Percentiles rank a stretch among this genome's conserved stretches.
These are phyloP conservation scores for Drosophila lacertosa DNA, from an alignment of 1,140 invertebrate species.

Conservation along the genomic window DNA sequence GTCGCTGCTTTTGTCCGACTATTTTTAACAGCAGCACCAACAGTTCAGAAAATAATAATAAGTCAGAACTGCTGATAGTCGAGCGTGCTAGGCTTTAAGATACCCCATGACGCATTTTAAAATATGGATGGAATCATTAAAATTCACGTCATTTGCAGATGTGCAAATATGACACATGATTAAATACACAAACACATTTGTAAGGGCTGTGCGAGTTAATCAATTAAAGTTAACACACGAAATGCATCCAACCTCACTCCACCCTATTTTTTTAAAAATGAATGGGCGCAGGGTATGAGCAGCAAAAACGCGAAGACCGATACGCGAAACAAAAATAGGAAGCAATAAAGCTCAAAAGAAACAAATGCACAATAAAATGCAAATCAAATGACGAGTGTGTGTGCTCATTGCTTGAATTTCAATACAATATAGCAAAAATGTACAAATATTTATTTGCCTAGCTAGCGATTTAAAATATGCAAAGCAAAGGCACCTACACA, in stretches of 20 bases:
- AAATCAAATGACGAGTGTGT: slow-evolving; percentile 43
- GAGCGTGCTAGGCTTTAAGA: neutral
- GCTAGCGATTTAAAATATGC: slow-evolving; percentile 30
- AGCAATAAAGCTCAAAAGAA: slow-evolving; percentile 54
- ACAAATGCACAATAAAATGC: slow-evolving; percentile 68
- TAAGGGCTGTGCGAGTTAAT: too few species aligned
- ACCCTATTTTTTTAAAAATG: too few species aligned
- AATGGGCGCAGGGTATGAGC: too few species aligned
- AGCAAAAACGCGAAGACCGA: slow-evolving; percentile 19
- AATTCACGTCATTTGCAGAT: too few species aligned
- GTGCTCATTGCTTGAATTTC: slow-evolving; percentile 64
- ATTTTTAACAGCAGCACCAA: slow-evolving; percentile 17
- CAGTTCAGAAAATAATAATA: neutral
- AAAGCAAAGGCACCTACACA: slow-evolving; percentile 6
- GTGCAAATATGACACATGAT: too few species aligned
- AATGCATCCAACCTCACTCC: neutral
- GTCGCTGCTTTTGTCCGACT: slow-evolving; percentile 1
- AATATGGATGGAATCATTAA: too few species aligned
- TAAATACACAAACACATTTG: too few species aligned
- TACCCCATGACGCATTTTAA: neutral
- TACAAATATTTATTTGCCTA: slow-evolving; percentile 21
- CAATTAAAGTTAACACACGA: too few species aligned
- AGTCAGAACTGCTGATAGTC: neutral
- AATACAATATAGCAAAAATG: slow-evolving; percentile 45
- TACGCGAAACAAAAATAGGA: slow-evolving; percentile 59